Base-by-base conservation (phyloP, 2,888 invertebrate genomes). In the Leptinotarsa haldemani region DNA sequence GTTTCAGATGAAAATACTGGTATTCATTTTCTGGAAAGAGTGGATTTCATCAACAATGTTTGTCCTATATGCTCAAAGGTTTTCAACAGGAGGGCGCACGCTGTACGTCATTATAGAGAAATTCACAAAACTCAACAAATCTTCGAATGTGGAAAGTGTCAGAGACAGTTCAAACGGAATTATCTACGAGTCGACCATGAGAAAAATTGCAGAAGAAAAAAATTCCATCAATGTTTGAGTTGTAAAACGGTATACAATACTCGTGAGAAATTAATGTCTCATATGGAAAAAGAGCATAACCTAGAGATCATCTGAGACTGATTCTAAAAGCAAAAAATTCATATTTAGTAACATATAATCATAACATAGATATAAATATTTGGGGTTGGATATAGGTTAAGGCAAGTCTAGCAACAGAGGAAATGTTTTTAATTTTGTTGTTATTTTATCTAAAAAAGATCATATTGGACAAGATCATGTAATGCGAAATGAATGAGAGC, bases 61-160 rank as follows among this genome's bases (percentile, higher is more conserved):
- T 85, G 84, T 71, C 79, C 81, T 9, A 46, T 76, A 25, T 82
- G 82, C 66, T 50, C 65, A 0, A 70, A 73, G 22, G 22, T 61
- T 18, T 73, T 75, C 67, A 75, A 75, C 25, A 65, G 73, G n/a
- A 75, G 74, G 25, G 70, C 61, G 16, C 61, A 61, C 30, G n/a
- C 12, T 61, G 30, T 61, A 3, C 61, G 61, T 61, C 61, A 61
- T 18, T 61, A 61, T 12, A 61, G 61, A n/a, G 61, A 61, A 61
- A 61, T 61, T 40, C 61, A 61, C n/a, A 30, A 5, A 5, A 40
- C n/a, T 15, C 25, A 61, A 30, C 61, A 61, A 61, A n/a, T 61
- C 1, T 61, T 61, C 16, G 61, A 61, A 40, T 61, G 61, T 61
- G 7, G 30, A 40, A 16, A 40, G 16, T 61, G 61, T 40, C 25